Evolutionary conservation across 2,888 invertebrate species (phyloP).

Genomic region (Lepidocyrtinus sp.): DNA sequence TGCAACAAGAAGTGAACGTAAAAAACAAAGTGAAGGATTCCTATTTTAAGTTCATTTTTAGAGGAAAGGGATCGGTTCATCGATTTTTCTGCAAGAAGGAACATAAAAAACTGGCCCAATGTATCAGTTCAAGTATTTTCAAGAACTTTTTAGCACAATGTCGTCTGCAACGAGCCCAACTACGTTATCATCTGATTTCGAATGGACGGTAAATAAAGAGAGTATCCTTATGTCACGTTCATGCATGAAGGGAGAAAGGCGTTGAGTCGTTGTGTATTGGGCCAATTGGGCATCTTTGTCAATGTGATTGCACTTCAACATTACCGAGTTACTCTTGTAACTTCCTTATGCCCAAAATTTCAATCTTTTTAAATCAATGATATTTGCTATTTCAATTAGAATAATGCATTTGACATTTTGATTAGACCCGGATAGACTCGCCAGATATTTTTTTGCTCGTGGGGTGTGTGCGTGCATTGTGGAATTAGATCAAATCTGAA

Average conservation of each 20-base stretch:
- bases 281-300: too few species aligned
- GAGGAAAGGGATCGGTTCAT: neutral
- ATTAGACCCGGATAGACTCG: too few species aligned
- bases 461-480: neutral
- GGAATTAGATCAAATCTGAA: too few species aligned
- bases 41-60: neutral
- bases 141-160: slow-evolving; percentile 53
- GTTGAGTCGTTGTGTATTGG: neutral
- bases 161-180: slow-evolving; percentile 49
- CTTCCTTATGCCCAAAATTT: too few species aligned
- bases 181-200: slow-evolving; percentile 48
- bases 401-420: slow-evolving; percentile 9
- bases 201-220: slow-evolving; percentile 49
- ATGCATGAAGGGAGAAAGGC: neutral
- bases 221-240: neutral
- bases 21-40: neutral
- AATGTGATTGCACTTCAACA: too few species aligned
- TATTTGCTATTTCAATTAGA: neutral
- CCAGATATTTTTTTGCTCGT: neutral
- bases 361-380: neutral
- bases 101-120: slow-evolving; percentile 11
- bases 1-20: slow-evolving; percentile 5
- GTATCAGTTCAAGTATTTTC: slow-evolving; percentile 44
- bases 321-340: too few species aligned
- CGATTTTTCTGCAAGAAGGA: slow-evolving; percentile 3